These are phyloP conservation scores for Bellardia pandia DNA, from an alignment of 2,888 invertebrate genomes.

Conservation along the genomic window DNA sequence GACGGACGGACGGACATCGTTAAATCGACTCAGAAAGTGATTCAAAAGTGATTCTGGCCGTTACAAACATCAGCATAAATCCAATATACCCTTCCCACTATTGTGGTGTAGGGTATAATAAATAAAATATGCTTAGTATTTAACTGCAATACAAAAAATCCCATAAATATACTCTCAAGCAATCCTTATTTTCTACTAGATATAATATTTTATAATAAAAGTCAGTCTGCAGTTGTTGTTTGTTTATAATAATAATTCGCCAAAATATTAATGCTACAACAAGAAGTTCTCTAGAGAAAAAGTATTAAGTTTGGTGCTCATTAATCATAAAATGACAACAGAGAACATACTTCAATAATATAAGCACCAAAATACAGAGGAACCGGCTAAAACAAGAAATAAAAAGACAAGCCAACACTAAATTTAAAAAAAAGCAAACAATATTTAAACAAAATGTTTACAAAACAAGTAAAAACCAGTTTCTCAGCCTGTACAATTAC, in stretches of 20 bases:
- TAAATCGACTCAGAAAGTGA: too few relatives aligned
- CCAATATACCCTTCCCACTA: too few relatives aligned
- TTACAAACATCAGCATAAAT: too few relatives aligned
- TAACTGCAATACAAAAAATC: background rate
- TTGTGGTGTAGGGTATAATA: too few relatives aligned
- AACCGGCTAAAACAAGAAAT: background rate
- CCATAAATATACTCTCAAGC: background rate
- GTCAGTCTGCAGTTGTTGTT: background rate
- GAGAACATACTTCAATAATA: constrained; percentile 6
- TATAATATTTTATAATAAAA: background rate
- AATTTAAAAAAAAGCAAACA: background rate
- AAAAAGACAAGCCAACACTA: background rate
- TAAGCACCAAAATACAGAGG: background rate
- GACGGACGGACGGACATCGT: too few relatives aligned
- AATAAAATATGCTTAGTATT: background rate
- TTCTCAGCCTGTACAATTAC: too few relatives aligned
- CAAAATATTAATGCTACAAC: background rate
- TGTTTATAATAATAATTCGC: background rate
- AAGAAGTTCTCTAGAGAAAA: background rate
- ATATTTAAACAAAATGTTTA: background rate
- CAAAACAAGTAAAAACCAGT: background rate
- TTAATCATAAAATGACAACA: constrained; percentile 51
- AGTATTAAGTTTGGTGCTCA: constrained; percentile 26
- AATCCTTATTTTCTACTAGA: background rate
- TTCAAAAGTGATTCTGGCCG: too few relatives aligned